A percentile compares a stretch with the other conserved stretches of the same genome.
These are phyloP conservation scores for Ellobium chinense DNA, from an alignment of 2,888 invertebrate genomes.

Conservation along the genomic window DNA sequence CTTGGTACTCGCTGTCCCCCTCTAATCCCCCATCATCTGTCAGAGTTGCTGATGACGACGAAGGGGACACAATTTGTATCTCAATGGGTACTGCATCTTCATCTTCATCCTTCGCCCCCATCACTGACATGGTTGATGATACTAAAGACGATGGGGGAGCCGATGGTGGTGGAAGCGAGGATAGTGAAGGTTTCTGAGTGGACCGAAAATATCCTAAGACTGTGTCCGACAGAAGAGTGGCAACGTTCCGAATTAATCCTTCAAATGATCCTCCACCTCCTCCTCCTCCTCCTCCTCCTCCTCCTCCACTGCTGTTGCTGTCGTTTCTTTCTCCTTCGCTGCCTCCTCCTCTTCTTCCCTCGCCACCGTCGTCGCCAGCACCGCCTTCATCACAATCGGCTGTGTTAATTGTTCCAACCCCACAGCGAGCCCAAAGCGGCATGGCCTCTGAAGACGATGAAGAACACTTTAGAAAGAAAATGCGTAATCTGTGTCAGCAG, in stretches of 20 bases:
- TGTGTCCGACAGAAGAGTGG: constrained; percentile 28
- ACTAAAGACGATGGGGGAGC: not conserved
- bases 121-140: not conserved
- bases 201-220: constrained; percentile 35
- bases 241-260: constrained; percentile 27
- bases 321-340: not conserved
- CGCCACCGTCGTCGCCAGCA: not conserved
- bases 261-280: constrained; percentile 21
- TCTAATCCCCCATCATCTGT: too few relatives aligned
- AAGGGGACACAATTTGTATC: not conserved
- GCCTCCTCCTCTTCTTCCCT: not conserved
- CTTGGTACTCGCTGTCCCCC: too few relatives aligned
- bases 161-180: not conserved
- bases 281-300: not conserved
- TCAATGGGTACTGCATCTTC: not conserved
- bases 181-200: not conserved
- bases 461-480: not conserved
- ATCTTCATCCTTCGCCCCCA: not conserved
- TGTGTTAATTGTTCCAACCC: not conserved
- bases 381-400: not conserved
- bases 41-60: too few relatives aligned
- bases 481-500: too few relatives aligned
- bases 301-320: too few relatives aligned
- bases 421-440: constrained; percentile 10
- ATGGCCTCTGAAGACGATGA: not conserved